Evolutionary conservation across 30 jellyfish, hydroid and myxozoan species (phyloP), one percentile per base, ranked within the genome.

Genomic region (Mastigias papua): DNA sequence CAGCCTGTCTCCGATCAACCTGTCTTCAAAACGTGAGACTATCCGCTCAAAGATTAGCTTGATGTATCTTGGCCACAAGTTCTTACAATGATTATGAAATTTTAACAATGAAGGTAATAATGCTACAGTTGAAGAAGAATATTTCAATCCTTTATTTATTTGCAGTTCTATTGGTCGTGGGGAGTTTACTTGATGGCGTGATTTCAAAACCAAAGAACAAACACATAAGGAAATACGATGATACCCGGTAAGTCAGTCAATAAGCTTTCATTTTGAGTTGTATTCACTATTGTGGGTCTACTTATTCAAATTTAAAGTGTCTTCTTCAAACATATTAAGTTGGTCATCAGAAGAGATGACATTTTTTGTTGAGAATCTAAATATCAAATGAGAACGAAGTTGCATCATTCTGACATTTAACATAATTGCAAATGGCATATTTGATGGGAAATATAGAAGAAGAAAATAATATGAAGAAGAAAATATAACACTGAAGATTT

Each of bases 151-250:
- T 70, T 35, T 69, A 28, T 37, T 1, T 58, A 22, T 71, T 84
- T 19, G 72, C 70, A 23, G n/a, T 69, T 0, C 20, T 70, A 48
- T 26, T 84, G 48, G 19, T 62, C 1, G 29, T 84, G 54, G 86
- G 81, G 51, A 35, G 80, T 6, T 71, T 84, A 1, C 57, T 27
- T n/a, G 71, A 71, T 54, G 80, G 74, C 22, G 80, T 84, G 2
- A 32, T 10, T 20, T 50, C 80, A 34, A 72, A 69, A 37, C 91
- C 91, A 27, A 71, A 57, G 76, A 73, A 57, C 33, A 84, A 70
- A 35, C 93, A 84, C n/a, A 48, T 54, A 61, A 84, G 23, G 61
- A 80, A 66, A 34, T 32, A 42, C 28, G 80, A 69, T 21, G 79
- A 71, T 71, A 61, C 54, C 76, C 34, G 71, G 54, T 61, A 30